Evolutionary conservation across 30 jellyfish, hydroid and myxozoan genomes (phyloP).

Genomic region (Chrysaora quinquecirrha): DNA sequence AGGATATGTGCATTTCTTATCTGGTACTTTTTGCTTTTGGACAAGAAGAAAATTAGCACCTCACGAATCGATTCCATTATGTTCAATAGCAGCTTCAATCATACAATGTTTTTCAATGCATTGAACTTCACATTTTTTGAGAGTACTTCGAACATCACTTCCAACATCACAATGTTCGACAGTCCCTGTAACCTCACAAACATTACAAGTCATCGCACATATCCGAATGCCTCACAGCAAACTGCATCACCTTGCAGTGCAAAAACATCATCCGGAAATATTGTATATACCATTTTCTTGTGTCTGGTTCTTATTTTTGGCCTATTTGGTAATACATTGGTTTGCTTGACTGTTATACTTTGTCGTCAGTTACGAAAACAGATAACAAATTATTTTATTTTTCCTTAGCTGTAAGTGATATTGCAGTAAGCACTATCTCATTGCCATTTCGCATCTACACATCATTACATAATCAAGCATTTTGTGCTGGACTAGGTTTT

Average conservation of each 20-base stretch:
- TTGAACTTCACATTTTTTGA: no score
- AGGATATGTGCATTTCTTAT: no score
- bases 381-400: constrained; percentile 64
- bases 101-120: no score
- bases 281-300: constrained; percentile 64
- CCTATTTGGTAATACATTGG: constrained; percentile 77
- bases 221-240: neutral
- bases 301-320: constrained; percentile 50
- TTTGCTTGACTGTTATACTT: constrained; percentile 56
- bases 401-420: constrained; percentile 86
- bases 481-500: constrained; percentile 69
- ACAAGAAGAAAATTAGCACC: no score
- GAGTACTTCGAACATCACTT: no score
- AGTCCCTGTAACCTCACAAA: no score
- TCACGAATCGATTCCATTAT: no score
- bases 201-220: no score
- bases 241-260: constrained; percentile 7
- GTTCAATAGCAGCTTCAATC: no score
- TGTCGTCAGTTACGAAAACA: constrained; percentile 65
- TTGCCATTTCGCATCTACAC: constrained; percentile 79
- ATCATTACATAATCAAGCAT: constrained; percentile 39
- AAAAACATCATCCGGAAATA: constrained; percentile 20
- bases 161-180: no score
- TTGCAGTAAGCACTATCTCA: constrained; percentile 62
- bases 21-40: no score